Conservation (phyloP, 2,797 vertebrate species). For the Valencia hispanica region DNA sequence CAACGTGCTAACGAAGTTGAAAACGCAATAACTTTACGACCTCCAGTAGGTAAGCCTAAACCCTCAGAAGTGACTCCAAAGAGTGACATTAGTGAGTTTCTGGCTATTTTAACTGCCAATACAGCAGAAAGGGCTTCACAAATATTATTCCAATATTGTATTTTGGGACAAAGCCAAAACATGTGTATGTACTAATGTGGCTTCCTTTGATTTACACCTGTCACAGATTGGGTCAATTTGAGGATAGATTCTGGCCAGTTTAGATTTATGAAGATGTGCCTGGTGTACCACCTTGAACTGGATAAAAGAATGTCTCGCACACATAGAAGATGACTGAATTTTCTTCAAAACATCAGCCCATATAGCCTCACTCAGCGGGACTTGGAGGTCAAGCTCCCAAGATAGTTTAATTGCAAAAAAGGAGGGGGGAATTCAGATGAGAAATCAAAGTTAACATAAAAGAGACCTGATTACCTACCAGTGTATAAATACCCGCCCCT, state of each 20-base stretch:
- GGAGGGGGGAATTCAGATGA: not conserved
- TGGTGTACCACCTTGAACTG: no score
- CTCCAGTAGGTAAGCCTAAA: not conserved
- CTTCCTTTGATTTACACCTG: not conserved
- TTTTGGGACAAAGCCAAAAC: not conserved
- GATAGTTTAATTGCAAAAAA: not conserved
- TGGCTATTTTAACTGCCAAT: not conserved
- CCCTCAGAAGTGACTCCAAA: no score
- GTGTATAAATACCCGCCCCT: no score
- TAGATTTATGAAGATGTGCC: no score
- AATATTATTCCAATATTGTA: no score
- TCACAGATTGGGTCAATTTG: not conserved
- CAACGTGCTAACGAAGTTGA: not conserved
- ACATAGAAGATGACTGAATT: not conserved
- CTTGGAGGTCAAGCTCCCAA: not conserved
- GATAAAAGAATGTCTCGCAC: no score
- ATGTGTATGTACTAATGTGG: no score
- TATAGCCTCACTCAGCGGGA: not conserved
- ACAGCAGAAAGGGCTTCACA: not conserved
- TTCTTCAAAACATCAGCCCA: not conserved
- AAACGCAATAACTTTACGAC: not conserved
- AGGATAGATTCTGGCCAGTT: no score
- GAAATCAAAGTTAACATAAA: not conserved
- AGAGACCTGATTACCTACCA: no score
- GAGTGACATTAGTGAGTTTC: no score